A percentile compares a stretch with the other conserved stretches of the same genome.
These are phyloP conservation scores for Synanthedon myopaeformis DNA, from an alignment of 2,888 invertebrate genomes.

Conservation along the genomic window DNA sequence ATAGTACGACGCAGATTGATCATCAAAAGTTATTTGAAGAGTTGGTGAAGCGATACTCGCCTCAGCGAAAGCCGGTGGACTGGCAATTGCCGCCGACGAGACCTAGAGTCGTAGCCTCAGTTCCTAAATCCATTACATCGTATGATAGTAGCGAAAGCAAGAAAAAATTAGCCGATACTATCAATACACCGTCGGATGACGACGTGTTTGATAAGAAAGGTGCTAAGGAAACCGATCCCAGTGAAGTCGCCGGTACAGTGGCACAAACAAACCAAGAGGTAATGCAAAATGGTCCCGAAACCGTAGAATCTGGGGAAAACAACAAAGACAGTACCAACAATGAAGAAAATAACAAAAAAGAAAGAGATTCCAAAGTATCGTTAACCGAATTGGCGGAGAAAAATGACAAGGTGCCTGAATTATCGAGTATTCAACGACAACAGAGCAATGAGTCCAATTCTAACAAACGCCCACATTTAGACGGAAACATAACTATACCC, in stretches of 20 bases:
- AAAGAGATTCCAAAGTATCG: conserved; percentile 35
- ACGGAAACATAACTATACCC: conserved; percentile 47
- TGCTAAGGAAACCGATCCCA: conserved; percentile 4
- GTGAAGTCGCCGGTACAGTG: conserved; percentile 7
- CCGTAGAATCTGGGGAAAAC: neutral
- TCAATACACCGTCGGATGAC: conserved; percentile 34
- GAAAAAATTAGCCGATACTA: conserved; percentile 16
- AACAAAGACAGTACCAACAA: conserved; percentile 9
- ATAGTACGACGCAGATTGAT: conserved; percentile 38
- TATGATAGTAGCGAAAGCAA: conserved; percentile 36
- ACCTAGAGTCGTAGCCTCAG: conserved; percentile 53
- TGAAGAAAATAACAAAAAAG: conserved; percentile 13
- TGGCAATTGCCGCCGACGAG: conserved; percentile 60
- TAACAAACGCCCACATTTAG: conserved; percentile 26
- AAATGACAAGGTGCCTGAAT: conserved; percentile 50
- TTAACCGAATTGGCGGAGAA: conserved; percentile 47
- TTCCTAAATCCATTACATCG: conserved; percentile 46
- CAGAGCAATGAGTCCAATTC: conserved; percentile 42
- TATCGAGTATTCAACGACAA: conserved; percentile 38
- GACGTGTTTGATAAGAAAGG: conserved; percentile 42
- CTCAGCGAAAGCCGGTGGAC: conserved; percentile 56
- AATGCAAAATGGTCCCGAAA: conserved; percentile 35
- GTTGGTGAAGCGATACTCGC: conserved; percentile 57
- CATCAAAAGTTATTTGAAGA: conserved; percentile 59
- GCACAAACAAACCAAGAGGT: conserved; percentile 22